phyloP scores from a whole-genome alignment of 2,888 invertebrate genomes.

The Stenurella melanura region DNA sequence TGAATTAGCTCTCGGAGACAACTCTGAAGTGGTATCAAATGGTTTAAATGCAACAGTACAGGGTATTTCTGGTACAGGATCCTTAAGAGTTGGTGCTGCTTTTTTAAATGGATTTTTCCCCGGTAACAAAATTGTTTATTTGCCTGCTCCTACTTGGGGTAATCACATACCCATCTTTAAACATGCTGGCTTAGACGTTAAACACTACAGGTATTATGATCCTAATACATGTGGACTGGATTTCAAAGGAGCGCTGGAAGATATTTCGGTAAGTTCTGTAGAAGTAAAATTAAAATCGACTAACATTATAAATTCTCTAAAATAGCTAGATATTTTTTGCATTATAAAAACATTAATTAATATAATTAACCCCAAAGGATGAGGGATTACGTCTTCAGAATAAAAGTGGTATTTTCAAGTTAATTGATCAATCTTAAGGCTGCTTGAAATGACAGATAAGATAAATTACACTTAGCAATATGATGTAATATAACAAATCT shows the following conservation, averaged over 20 bases:
- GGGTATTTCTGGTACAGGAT: conserved; percentile 98
- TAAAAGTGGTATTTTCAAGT: too few relatives aligned
- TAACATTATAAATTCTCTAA: too few relatives aligned
- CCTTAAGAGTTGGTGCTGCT: conserved; percentile 93
- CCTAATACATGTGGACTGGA: conserved; percentile 95
- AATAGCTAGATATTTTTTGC: too few relatives aligned
- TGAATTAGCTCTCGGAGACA: conserved; percentile 90
- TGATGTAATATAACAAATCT: too few relatives aligned
- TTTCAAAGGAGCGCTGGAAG: conserved; percentile 90
- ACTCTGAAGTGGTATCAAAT: conserved; percentile 80
- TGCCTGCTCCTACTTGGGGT: conserved; percentile 98
- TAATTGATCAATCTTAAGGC: too few relatives aligned
- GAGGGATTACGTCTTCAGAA: too few relatives aligned
- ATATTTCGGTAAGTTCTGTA: conserved; percentile 82
- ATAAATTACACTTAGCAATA: too few relatives aligned
- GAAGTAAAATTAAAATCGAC: neutral
- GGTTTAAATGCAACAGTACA: conserved; percentile 85
- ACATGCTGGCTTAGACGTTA: conserved; percentile 88
- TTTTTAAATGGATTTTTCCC: conserved; percentile 89
- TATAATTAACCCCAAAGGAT: too few relatives aligned
- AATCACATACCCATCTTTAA: conserved; percentile 98
- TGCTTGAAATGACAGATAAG: too few relatives aligned
- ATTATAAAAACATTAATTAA: too few relatives aligned
- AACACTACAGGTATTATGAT: conserved; percentile 95
- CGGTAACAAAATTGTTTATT: conserved; percentile 87